Evolutionary conservation across 2,797 vertebrate species (phyloP).

Genomic region (Lophotriccus pileatus): DNA sequence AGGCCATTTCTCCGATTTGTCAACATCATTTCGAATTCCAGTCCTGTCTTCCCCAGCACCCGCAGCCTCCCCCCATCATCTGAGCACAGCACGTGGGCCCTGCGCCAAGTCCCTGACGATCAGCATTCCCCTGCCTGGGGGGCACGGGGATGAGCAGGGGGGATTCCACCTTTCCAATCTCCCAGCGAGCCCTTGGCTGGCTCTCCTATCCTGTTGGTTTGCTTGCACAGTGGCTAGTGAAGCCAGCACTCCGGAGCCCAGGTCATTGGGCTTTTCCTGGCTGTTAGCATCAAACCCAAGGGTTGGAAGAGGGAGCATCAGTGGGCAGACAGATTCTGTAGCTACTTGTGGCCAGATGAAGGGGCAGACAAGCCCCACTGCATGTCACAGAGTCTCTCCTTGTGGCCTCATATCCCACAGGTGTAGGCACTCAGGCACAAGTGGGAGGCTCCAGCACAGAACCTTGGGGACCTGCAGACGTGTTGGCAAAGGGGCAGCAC

Average conservation of each 20-base stretch:
- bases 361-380: not conserved
- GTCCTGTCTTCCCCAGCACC: conserved; percentile 8
- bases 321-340: not conserved
- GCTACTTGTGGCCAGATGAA: not conserved
- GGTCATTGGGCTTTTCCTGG: not conserved
- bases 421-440: not conserved
- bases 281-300: not conserved
- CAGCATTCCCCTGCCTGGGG: not conserved
- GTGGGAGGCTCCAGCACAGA: not conserved
- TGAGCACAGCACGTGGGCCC: not conserved
- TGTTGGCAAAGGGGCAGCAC: not conserved
- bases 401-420: fast-evolving
- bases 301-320: not conserved
- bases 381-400: not conserved
- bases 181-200: not conserved
- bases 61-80: not conserved
- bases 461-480: not conserved
- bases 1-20: conserved; percentile 70
- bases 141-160: fast-evolving
- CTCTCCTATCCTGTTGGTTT: not conserved
- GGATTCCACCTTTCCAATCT: not conserved
- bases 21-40: conserved; percentile 66
- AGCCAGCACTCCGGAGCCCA: fast-evolving
- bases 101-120: not conserved
- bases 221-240: not conserved